Percentiles rank a stretch among this genome's conserved stretches.
These are phyloP conservation scores for Cnemophilus loriae DNA, from an alignment of 2,113 vertebrate genomes.

Conservation along the genomic window DNA sequence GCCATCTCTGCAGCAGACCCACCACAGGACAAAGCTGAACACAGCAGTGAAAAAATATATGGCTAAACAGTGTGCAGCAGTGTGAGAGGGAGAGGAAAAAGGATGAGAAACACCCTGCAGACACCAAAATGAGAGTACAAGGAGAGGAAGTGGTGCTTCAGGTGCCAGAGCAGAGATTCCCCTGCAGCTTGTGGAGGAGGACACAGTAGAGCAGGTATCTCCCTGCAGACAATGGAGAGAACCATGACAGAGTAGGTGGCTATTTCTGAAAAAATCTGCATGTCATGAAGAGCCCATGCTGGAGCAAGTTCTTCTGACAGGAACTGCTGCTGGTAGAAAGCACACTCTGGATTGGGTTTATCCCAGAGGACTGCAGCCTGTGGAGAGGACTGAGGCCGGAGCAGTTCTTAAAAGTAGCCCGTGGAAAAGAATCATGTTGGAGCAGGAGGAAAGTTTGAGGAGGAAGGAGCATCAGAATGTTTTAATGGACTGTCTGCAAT, in stretches of 20 bases:
- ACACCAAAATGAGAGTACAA: background rate
- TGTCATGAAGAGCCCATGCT: background rate
- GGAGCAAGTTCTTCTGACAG: background rate
- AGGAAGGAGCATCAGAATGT: fast-evolving
- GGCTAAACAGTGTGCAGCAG: background rate
- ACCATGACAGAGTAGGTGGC: background rate
- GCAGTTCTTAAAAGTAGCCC: background rate
- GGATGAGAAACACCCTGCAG: background rate
- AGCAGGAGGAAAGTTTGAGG: background rate
- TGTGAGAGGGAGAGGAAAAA: background rate
- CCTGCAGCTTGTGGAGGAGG: background rate
- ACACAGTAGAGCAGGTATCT: background rate
- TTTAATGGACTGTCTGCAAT: background rate
- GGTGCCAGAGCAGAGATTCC: background rate
- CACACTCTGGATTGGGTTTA: background rate
- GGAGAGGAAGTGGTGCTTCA: background rate
- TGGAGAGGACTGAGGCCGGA: background rate
- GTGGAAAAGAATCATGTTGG: background rate
- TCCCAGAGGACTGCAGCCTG: background rate
- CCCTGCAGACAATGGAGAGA: background rate
- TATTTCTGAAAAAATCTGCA: background rate
- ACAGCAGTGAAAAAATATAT: fast-evolving
- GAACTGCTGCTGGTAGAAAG: background rate
- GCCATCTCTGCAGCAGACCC: background rate
- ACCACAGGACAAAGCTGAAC: background rate